Evolutionary conservation across 2,888 invertebrate species (phyloP), one percentile per base, ranked within the genome.

Genomic region (Lamellibrachia columna): DNA sequence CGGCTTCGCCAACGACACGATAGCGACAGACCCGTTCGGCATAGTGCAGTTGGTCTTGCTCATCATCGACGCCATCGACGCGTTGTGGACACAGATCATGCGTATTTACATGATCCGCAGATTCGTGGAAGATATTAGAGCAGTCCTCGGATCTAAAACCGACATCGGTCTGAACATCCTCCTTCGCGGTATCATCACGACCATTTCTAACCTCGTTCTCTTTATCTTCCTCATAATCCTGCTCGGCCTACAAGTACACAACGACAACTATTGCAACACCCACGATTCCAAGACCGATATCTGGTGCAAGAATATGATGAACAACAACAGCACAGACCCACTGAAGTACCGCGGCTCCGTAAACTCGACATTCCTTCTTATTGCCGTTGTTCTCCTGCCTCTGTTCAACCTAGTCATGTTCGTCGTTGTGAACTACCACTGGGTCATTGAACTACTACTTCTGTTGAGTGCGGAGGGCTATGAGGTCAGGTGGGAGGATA

Each of bases 161-260:
- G 53, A 53, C n/a, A 15, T 53, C 53, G 91, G 53, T 11, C 3
- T 4, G 91, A 53, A 53, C 22, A 28, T 91, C 53, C 11, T 91
- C 11, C 9, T 11, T n/a, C 53, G 52, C 15, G 11, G 52, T 3
- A 91, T 52, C 22, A 3, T 91, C 53, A 53, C 53, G 7, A 55
- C 53, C 91, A 3, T 91, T n/a, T 15, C 22, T 15, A 91, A 91
- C 91, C 22, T 40, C 52, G n/a, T 55, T 11, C 15, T 91, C 91
- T 91, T 91, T 53, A 11, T 91, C 55, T 52, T 91, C 91, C 40
- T 91, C 53, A 91, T 91, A n/a, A 55, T 91, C n/a, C 52, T 91
- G 91, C 55, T 91, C 22, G 91, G 55, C 53, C 4, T 52, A 15
- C 91, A 91, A 91, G 91, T 91, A 3, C 52, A 91, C 91, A 91